These are phyloP conservation scores for Oriolus oriolus DNA, from an alignment of 2,113 vertebrate genomes.

Conservation along the genomic window DNA sequence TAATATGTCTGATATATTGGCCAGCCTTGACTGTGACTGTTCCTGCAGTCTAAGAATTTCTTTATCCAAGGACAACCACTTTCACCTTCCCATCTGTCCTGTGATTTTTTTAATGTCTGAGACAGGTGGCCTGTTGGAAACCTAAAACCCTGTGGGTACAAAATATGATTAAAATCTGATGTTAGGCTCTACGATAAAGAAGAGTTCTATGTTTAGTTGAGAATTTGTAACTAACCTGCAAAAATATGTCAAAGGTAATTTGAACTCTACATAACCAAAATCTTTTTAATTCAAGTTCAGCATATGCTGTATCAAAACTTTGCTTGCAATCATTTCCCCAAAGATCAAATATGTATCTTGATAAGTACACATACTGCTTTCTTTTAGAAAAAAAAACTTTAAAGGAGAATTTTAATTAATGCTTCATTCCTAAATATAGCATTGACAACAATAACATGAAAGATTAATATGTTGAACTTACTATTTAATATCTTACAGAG, in stretches of 20 bases:
- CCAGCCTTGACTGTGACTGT: slow-evolving; percentile 64
- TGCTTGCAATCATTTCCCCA: slow-evolving; percentile 48
- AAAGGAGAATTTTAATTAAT: slow-evolving; percentile 43
- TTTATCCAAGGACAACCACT: slow-evolving; percentile 85
- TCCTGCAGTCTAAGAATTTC: slow-evolving; percentile 74
- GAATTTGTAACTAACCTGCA: slow-evolving; percentile 70
- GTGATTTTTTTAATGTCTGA: slow-evolving; percentile 83
- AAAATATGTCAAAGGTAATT: slow-evolving; percentile 72
- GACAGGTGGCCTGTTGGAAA: slow-evolving; percentile 87
- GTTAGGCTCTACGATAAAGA: slow-evolving; percentile 76
- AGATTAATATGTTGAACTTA: slow-evolving; percentile 51
- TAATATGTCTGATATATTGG: slow-evolving; percentile 59
- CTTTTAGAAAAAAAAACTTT: slow-evolving; percentile 12
- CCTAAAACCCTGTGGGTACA: slow-evolving; percentile 82
- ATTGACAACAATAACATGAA: slow-evolving; percentile 60
- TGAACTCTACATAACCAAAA: slow-evolving; percentile 68
- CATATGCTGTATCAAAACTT: slow-evolving; percentile 65
- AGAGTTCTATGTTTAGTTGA: slow-evolving; percentile 72
- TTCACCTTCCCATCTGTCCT: slow-evolving; percentile 90
- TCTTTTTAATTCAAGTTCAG: slow-evolving; percentile 64
- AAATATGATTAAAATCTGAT: slow-evolving; percentile 89
- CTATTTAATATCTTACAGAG: slow-evolving; percentile 54
- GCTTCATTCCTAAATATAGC: slow-evolving; percentile 40
- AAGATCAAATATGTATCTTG: slow-evolving; percentile 10
- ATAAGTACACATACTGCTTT: neutral